Conservation (phyloP, 2,888 invertebrate genomes). For the Orthosia gracilis region DNA sequence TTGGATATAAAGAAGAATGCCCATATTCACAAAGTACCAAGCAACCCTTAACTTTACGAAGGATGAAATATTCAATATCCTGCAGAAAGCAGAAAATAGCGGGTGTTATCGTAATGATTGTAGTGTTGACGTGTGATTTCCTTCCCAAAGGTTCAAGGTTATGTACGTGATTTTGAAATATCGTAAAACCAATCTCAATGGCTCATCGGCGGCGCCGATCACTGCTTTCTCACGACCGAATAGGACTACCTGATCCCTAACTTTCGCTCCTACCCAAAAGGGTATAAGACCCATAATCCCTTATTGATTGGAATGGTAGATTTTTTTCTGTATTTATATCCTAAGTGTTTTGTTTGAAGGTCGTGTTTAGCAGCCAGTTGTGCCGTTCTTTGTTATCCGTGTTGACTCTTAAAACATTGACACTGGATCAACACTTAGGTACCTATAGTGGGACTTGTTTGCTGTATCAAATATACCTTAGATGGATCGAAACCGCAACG, state of each 20-base stretch:
- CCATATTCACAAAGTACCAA: background rate
- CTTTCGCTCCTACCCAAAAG: slow-evolving; percentile 57
- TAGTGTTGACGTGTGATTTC: slow-evolving; percentile 82
- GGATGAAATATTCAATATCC: slow-evolving; percentile 30
- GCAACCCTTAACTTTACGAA: background rate
- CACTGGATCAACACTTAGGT: slow-evolving; percentile 71
- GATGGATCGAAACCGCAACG: slow-evolving; percentile 15
- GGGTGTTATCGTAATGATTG: slow-evolving; percentile 68
- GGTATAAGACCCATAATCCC: slow-evolving; percentile 68
- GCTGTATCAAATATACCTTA: slow-evolving; percentile 57
- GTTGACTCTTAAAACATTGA: slow-evolving; percentile 85
- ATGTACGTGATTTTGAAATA: slow-evolving; percentile 88
- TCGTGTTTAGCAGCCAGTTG: slow-evolving; percentile 86
- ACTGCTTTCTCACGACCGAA: slow-evolving; percentile 85
- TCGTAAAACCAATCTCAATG: slow-evolving; percentile 87
- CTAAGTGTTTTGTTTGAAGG: slow-evolving; percentile 84
- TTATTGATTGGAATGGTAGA: slow-evolving; percentile 61
- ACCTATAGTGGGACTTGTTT: slow-evolving; percentile 68
- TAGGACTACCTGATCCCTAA: slow-evolving; percentile 53
- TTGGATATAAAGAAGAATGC: background rate
- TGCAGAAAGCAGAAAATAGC: slow-evolving; percentile 45
- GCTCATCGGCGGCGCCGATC: slow-evolving; percentile 81
- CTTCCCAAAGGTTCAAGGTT: slow-evolving; percentile 87
- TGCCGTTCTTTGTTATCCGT: slow-evolving; percentile 87
- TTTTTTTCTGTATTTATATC: slow-evolving; percentile 74